A percentile compares a stretch with the other conserved stretches of the same genome.
Evolutionary conservation across 2,888 invertebrate species (phyloP).

Genomic region (Mythimna albipuncta): DNA sequence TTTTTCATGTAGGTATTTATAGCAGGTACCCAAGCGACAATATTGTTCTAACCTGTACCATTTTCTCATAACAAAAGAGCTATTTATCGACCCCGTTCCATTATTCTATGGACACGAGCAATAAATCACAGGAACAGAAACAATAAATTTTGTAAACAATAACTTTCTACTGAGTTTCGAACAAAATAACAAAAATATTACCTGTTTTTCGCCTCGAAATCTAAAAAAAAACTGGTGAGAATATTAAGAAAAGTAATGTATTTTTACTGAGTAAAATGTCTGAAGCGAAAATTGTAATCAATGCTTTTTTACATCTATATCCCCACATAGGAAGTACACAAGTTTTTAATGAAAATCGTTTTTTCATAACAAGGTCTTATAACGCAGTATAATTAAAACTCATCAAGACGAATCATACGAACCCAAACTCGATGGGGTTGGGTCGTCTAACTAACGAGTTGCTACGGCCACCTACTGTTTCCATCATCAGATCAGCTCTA

Average conservation of each 20-base stretch:
- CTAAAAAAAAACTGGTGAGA: neutral
- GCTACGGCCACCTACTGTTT: too few relatives aligned
- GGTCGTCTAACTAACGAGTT: too few relatives aligned
- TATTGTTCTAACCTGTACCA: slow-evolving; percentile 11
- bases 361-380: too few relatives aligned
- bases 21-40: neutral
- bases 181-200: slow-evolving; percentile 18
- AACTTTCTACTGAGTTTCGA: slow-evolving; percentile 16
- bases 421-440: too few relatives aligned
- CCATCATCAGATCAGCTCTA: too few relatives aligned
- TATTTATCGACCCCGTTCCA: slow-evolving; percentile 12
- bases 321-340: too few relatives aligned
- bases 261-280: neutral
- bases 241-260: neutral
- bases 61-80: slow-evolving; percentile 19
- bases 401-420: too few relatives aligned
- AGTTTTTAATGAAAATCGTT: too few relatives aligned
- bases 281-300: neutral
- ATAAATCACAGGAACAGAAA: slow-evolving; percentile 40
- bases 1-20: neutral
- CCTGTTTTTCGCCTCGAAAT: slow-evolving; percentile 14
- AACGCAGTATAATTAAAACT: too few relatives aligned
- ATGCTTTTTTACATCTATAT: too few relatives aligned
- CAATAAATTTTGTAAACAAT: slow-evolving; percentile 39
- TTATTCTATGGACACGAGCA: slow-evolving; percentile 24